Percentiles rank a stretch among this genome's conserved stretches.
Conservation (phyloP, 2,113 vertebrate species). For the Piliocolobus tephrosceles region DNA sequence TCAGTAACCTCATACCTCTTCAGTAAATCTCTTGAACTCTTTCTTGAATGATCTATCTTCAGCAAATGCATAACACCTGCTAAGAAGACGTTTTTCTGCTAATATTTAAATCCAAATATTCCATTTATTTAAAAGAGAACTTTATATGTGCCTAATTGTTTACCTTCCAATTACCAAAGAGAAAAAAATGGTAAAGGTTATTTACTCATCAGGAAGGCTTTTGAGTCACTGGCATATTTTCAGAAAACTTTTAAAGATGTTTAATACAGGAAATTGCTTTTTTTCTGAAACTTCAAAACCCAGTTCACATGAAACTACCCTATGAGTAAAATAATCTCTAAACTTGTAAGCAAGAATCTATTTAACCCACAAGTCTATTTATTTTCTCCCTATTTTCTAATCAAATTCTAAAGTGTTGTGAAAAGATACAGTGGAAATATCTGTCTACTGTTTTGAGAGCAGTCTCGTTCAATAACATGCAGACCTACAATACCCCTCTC, state of each 20-base stretch:
- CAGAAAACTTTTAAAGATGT: constrained; percentile 28
- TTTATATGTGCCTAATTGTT: neutral
- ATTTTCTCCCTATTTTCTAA: neutral
- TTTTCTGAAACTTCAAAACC: neutral
- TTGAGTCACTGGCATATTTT: neutral
- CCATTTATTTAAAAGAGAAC: neutral
- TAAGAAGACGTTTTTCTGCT: neutral
- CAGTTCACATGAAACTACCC: neutral
- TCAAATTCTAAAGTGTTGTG: neutral
- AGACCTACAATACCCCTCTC: neutral
- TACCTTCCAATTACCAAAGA: neutral
- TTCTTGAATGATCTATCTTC: neutral
- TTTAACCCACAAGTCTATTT: neutral
- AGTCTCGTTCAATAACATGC: neutral
- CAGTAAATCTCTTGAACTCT: neutral
- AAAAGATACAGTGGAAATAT: neutral
- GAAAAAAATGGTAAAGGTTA: neutral
- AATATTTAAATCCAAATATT: neutral
- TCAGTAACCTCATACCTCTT: neutral
- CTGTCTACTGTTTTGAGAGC: neutral
- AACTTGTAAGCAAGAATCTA: neutral
- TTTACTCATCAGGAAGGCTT: neutral
- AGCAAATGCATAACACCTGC: neutral
- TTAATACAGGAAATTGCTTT: neutral
- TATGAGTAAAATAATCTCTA: neutral